phyloP scores from a whole-genome alignment of 2,797 vertebrate species.

The Anas flavirostris region DNA sequence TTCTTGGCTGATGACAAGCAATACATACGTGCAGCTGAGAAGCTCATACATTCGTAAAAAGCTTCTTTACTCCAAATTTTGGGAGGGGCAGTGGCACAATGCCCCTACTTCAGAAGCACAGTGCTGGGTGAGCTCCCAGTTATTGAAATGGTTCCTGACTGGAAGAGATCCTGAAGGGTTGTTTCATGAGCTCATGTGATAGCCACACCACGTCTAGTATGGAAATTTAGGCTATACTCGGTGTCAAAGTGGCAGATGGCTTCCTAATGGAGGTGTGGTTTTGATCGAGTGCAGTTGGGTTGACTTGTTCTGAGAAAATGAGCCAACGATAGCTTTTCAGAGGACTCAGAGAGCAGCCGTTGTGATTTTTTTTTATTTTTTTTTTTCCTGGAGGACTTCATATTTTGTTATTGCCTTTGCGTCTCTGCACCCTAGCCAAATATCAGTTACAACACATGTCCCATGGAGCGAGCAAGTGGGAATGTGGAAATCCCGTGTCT shows the following conservation, averaged over 20 bases:
- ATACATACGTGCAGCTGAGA: neutral
- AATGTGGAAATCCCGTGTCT: neutral
- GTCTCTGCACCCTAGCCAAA: neutral
- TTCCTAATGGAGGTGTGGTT: neutral
- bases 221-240: neutral
- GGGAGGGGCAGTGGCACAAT: neutral
- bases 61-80: neutral
- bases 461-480: neutral
- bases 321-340: neutral
- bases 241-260: neutral
- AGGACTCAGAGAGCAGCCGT: neutral
- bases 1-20: neutral
- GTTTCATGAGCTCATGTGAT: neutral
- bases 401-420: neutral
- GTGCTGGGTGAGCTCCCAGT: neutral
- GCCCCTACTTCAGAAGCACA: neutral
- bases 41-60: neutral
- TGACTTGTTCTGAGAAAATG: neutral
- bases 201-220: neutral
- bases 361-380: conserved; percentile 15
- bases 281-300: neutral
- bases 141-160: neutral
- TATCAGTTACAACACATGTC: neutral
- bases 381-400: neutral
- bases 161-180: neutral